These are phyloP conservation scores for Etheostoma spectabile DNA, from an alignment of 2,113 vertebrate genomes.

Conservation along the genomic window DNA sequence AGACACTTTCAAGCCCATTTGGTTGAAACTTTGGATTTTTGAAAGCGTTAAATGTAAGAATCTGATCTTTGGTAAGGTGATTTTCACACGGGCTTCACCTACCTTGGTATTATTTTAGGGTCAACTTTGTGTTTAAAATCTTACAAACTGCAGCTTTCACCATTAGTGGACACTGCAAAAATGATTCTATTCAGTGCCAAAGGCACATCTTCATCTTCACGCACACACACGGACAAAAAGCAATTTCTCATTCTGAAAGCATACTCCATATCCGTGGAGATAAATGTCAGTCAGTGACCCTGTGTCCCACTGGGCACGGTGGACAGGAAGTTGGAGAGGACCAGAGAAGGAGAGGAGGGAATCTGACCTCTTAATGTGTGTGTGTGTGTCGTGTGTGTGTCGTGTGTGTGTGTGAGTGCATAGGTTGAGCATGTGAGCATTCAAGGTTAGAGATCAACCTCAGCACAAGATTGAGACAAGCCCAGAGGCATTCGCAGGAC, in stretches of 20 bases:
- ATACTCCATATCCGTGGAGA: constrained; percentile 46
- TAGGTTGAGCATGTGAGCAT: constrained; percentile 8
- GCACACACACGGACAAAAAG: constrained; percentile 19
- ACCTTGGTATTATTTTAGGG: constrained; percentile 3
- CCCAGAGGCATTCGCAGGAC: constrained; percentile 32
- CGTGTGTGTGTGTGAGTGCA: constrained; percentile 1
- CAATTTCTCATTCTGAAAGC: constrained; percentile 50
- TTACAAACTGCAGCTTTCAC: not conserved
- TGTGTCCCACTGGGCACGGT: constrained; percentile 48
- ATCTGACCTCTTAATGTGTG: constrained; percentile 59
- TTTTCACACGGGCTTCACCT: not conserved
- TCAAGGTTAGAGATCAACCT: constrained; percentile 40
- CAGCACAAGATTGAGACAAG: constrained; percentile 34
- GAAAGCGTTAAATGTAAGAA: constrained; percentile 1
- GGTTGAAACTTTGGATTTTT: not conserved
- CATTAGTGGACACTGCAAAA: constrained; percentile 25
- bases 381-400: constrained; percentile 17
- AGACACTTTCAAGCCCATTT: not conserved
- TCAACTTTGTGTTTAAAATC: not conserved
- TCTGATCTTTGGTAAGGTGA: not conserved
- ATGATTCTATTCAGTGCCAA: constrained; percentile 5
- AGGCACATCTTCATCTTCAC: constrained; percentile 11
- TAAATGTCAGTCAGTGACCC: constrained; percentile 69
- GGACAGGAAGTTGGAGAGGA: constrained; percentile 46
- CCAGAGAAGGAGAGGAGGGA: constrained; percentile 29